Conservation (phyloP, 2,113 vertebrate species). For the Lepus europaeus region DNA sequence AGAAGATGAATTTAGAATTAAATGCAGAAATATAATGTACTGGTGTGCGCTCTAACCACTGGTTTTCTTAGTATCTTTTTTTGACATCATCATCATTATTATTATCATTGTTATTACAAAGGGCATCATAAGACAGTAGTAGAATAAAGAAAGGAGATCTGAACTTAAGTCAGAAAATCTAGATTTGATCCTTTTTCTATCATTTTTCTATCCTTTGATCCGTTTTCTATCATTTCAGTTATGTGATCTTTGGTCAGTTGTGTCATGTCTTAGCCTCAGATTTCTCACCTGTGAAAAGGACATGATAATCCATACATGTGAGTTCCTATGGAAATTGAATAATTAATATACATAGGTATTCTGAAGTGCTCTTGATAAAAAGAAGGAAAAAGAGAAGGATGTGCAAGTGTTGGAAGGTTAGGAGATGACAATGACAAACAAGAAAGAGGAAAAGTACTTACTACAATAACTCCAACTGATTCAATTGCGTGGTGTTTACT, state of each 20-base stretch:
- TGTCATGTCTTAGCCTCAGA: not conserved
- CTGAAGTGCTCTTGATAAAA: not conserved
- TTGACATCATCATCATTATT: not conserved
- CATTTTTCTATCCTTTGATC: not conserved
- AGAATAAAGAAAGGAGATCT: not conserved
- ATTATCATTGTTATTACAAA: not conserved
- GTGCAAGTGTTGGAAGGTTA: not conserved
- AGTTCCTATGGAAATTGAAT: not conserved
- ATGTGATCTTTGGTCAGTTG: not conserved
- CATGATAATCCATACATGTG: not conserved
- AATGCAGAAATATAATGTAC: not conserved
- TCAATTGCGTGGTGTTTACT: not conserved
- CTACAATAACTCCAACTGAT: accelerated
- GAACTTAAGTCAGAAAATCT: not conserved
- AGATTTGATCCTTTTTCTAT: not conserved
- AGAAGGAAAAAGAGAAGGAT: not conserved
- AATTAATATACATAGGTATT: not conserved
- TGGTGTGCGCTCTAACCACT: not conserved
- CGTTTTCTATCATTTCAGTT: not conserved
- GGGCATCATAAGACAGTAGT: not conserved
- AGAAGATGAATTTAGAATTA: slow-evolving; percentile 56
- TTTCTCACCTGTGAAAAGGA: not conserved
- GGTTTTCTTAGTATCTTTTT: not conserved
- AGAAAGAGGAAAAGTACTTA: not conserved
- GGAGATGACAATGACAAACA: not conserved